Evolutionary conservation across 2,888 invertebrate species (phyloP), one percentile per base, ranked within the genome.

Genomic region (Frankliniella intonsa): DNA sequence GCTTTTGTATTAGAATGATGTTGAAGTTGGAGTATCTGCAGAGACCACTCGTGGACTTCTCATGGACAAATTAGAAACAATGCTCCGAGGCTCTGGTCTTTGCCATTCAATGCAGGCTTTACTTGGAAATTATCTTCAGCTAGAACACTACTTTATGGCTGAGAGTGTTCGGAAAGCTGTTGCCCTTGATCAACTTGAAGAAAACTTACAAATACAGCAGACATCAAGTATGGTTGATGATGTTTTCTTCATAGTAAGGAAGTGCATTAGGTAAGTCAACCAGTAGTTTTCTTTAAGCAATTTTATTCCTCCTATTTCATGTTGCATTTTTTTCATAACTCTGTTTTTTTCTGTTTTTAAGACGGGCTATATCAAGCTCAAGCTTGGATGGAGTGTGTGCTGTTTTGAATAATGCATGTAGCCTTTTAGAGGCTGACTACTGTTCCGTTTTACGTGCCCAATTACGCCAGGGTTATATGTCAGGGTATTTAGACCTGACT

Each of bases 351-450:
- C 12, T 69, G 50, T 76, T 82, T 86, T 86, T 65, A 87, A 95
- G 97, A 84, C 93, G 99, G 84, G 94, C 97, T n/a, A 90, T 97
- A 84, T 94, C 95, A 10, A 95, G 95, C 84, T 94, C 95, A 86
- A 97, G 96, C 87, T 92, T 98, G 83, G 98, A 99, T 88, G 98
- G 97, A 81, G 94, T 96, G 80, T 99, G 99, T 90, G 98, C 97
- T 3, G 95, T 97, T 85, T 93, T 99, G 50, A 99, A 99, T 89
- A 97, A 97, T 88, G 96, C 95, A 8, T 94, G 94, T 85, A 91
- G 95, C 0, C 92, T 95, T 84, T 89, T 99, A 83, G 98, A 99
- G 89, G 93, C 94, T 69, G 94, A 94, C 86, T 95, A 94, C 87
- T 92, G 94, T 62, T 92, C 91, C 84, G 92, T 94, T 80, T 89